Evolutionary conservation across 2,888 invertebrate genomes (phyloP).

Genomic region (Poecilobothrus nobilitatus): DNA sequence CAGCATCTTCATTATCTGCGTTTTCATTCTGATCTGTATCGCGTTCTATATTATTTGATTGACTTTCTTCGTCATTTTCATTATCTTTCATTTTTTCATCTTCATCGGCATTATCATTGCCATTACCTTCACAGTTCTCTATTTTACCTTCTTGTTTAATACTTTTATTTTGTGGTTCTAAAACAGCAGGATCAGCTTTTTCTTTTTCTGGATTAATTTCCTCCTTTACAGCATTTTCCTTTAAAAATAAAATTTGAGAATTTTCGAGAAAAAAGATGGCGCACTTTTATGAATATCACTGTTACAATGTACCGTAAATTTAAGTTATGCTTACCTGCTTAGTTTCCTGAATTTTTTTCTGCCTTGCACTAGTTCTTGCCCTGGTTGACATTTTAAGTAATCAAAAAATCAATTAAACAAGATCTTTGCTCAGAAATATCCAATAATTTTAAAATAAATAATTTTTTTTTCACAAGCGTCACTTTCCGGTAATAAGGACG

Average conservation of each 20-base stretch:
- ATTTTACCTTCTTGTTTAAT: not conserved
- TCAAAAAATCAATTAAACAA: not conserved
- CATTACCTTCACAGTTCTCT: not conserved
- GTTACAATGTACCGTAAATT: not conserved
- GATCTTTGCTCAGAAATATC: not conserved
- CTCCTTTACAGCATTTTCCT: not conserved
- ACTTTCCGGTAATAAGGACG: slow-evolving; percentile 6
- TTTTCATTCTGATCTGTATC: not conserved
- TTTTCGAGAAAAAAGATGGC: not conserved
- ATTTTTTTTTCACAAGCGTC: slow-evolving; percentile 4
- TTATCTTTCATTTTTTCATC: not conserved
- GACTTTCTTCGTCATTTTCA: not conserved
- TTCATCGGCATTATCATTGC: not conserved
- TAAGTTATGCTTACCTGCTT: not conserved
- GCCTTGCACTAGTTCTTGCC: not conserved
- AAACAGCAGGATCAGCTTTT: not conserved
- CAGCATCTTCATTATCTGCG: not conserved
- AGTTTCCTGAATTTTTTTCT: not conserved
- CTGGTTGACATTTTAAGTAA: not conserved
- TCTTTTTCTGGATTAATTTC: not conserved
- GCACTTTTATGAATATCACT: not conserved
- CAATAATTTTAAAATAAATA: not conserved
- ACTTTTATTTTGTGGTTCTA: not conserved
- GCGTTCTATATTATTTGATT: not conserved
- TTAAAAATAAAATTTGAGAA: not conserved